Base-by-base conservation (phyloP, 30 jellyfish, hydroid and myxozoan genomes). In the Pseudorhiza aurosa region DNA sequence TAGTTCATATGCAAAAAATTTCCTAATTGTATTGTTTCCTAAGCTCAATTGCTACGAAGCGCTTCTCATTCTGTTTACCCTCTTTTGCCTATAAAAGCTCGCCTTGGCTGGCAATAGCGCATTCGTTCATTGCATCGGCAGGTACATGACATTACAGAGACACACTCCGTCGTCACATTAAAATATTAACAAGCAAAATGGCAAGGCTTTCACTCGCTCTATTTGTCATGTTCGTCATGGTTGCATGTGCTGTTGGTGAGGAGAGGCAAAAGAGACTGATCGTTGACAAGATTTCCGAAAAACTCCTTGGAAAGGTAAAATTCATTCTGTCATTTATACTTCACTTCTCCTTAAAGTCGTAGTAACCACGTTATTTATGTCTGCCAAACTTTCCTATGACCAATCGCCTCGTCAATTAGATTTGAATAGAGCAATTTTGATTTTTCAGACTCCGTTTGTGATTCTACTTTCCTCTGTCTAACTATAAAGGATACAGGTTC, bases 301-400 rank as follows among this genome's bases (percentile, higher is more conserved):
- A 29, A 22, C 45, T 77, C 11, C 33, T 62, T 62, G 89, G 89
- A 60, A 77, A 77, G 89, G 89, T 77, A 11, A 2, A 74, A 21
- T 22, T 5, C n/a, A n/a, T n/a, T n/a, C n/a, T n/a, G n/a, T 47
- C 18, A 17, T n/a, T 67, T 36, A 1, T 24, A 33, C 11, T 36
- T n/a, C 2, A 37, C 19, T 63, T 14, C n/a, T n/a, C n/a, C n/a
- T n/a, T n/a, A n/a, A n/a, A n/a, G n/a, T n/a, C n/a, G n/a, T n/a
- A n/a, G n/a, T n/a, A n/a, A n/a, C n/a, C n/a, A n/a, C n/a, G n/a
- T n/a, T n/a, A n/a, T n/a, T n/a, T n/a, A n/a, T n/a, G n/a, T n/a
- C n/a, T n/a, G n/a, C n/a, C n/a, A n/a, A n/a, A n/a, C n/a, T n/a
- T n/a, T n/a, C n/a, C n/a, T n/a, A n/a, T n/a, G n/a, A n/a, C n/a